These are phyloP conservation scores for Antechinus stuartii DNA, from an alignment of 2,113 vertebrate species.

Conservation along the genomic window DNA sequence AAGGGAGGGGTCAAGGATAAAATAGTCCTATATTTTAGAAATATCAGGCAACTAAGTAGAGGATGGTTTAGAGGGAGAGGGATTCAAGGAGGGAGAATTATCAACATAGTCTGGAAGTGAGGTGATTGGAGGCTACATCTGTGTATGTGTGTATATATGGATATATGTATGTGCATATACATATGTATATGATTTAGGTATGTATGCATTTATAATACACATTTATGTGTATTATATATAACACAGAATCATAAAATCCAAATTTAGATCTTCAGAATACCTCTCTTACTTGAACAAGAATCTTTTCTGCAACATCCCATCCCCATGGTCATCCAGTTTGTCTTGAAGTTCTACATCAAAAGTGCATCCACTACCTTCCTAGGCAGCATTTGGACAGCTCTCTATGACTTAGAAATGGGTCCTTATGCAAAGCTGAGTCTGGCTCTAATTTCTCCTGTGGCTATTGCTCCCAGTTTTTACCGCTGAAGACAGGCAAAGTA, in stretches of 20 bases:
- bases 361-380: background rate
- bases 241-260: background rate
- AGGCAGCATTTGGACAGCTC: background rate
- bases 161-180: no score
- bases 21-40: no score
- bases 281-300: background rate
- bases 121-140: no score
- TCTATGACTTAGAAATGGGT: background rate
- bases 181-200: no score
- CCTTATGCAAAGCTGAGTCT: background rate
- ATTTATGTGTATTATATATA: no score
- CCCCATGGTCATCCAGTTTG: background rate
- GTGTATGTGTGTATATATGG: background rate
- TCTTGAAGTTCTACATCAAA: background rate
- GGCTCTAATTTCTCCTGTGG: background rate
- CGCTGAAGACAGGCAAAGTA: background rate
- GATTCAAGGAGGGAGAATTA: no score
- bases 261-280: background rate
- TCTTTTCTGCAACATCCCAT: background rate
- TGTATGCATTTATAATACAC: no score
- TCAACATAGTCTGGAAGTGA: no score
- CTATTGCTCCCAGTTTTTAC: background rate
- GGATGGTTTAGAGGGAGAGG: no score
- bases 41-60: no score
- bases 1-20: no score